Evolutionary conservation across 1,140 invertebrate genomes (phyloP), one percentile per base, ranked within the genome.

Genomic region (Leptestheria dahalacensis): DNA sequence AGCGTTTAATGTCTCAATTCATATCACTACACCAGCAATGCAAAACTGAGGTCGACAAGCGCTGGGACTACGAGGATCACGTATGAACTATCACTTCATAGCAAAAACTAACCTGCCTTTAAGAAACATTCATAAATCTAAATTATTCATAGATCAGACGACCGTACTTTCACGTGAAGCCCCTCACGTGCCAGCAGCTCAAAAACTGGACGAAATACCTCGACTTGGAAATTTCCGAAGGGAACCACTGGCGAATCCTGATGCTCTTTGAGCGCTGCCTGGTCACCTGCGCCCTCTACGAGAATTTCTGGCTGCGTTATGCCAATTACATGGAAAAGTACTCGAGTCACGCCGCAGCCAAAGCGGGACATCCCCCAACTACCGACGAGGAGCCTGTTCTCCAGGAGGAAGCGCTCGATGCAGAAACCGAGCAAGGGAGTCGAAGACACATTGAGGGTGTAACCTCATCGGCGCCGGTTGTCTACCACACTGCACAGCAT

Each of bases 201-300:
- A 94, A 95, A 72, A 97, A 96, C 69, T 99, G 95, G 95, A 88
- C 89, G 67, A 85, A 94, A 56, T 99, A 98, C 72, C 72, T 99
- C 9, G 91, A 95, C 69, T 94, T 84, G 77, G 91, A 96, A 75
- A 91, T 94, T 54, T 81, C 84, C 67, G 83, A 92, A 69, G 91
- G 91, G 15, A 82, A 88, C 64, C 78, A 85, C 58, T 81, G 84
- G 57, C 79, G 92, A 18, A 88, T 92, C 28, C 76, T 92, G 1
- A 84, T 95, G 10, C 72, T 98, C 9, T 98, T 97, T 74, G 94
- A 98, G 71, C 75, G 95, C 41, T 97, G 93, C 74, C 78, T 99
- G 25, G 96, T 99, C 62, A 91, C 95, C 0, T 97, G 94, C 74
- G 95, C 94, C 2, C 73, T 95, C 0, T 99, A 99, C 70, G 95